Percentiles rank a stretch among this genome's conserved stretches.
Conservation (phyloP, 2,888 invertebrate species). For the Coelopa pilipes region DNA sequence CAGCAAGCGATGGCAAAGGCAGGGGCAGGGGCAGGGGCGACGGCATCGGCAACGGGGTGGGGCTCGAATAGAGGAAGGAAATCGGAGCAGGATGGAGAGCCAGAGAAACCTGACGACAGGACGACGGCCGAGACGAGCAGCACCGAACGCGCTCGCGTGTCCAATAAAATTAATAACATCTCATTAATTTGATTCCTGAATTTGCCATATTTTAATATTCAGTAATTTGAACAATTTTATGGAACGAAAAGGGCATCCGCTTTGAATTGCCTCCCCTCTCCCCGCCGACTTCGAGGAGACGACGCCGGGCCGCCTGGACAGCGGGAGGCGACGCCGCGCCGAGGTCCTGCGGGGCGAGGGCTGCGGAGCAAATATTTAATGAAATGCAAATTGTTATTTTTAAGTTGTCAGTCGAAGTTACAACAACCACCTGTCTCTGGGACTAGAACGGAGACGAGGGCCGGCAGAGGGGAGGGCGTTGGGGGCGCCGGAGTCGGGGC, state of each 20-base stretch:
- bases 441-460: too few species aligned
- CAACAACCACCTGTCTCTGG: conserved; percentile 36
- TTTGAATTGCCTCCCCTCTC: too few species aligned
- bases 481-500: neutral
- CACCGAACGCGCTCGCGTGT: conserved; percentile 28
- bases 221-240: conserved; percentile 26
- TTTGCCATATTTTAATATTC: conserved; percentile 34
- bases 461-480: neutral
- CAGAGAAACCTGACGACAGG: conserved; percentile 27
- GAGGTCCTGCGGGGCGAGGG: neutral
- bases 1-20: neutral
- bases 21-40: neutral
- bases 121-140: too few species aligned
- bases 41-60: neutral
- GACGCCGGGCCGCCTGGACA: too few species aligned
- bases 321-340: too few species aligned
- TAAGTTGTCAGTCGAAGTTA: conserved; percentile 44
- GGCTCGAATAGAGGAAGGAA: neutral
- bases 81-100: neutral
- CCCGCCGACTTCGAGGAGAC: neutral
- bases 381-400: conserved; percentile 59
- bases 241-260: conserved; percentile 14
- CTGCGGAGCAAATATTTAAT: conserved; percentile 48
- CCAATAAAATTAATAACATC: conserved; percentile 41
- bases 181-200: conserved; percentile 40